Base-by-base conservation (phyloP, 1,140 invertebrate species). In the Drosophila fuyamai region DNA sequence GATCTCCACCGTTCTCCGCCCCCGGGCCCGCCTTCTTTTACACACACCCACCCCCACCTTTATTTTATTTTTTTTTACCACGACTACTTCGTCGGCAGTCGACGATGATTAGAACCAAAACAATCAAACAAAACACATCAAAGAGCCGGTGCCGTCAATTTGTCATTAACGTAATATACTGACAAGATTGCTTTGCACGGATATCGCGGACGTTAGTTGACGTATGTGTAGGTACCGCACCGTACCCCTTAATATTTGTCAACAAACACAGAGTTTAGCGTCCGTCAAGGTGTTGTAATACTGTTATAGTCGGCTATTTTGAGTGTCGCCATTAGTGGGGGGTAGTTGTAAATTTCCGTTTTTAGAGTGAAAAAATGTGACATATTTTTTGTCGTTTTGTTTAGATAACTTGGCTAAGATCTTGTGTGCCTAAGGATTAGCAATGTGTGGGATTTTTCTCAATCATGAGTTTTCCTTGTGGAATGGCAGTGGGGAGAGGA, bases 111-210 rank as follows among this genome's bases (percentile, higher is more conserved):
- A 89, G 84, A 89, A 89, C 84, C 84, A 85, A 89, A 88, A 88
- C 84, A 88, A 88, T 88, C 83, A 88, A 88, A 89, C 84, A 89
- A 83, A 81, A 72, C 70, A 88, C 84, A 84, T 89, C 84, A 89
- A 89, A 89, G 74, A 51, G 53, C 51, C 65, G 76, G 58, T 51
- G 80, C 84, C 84, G 84, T 84, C 84, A 89, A 89, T 89, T 89
- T 89, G 84, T 89, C 84, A 89, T 89, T 89, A 89, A 89, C 84
- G 84, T 89, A 89, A 89, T 89, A 89, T 89, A 89, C 85, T 89
- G 84, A 89, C 84, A 89, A 89, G 84, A 90, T 89, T 89, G 84
- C 85, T 89, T 88, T 84, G 84, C 84, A 88, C 84, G 84, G 84
- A 89, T 83, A 83, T 88, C 74, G 82, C 62, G 35, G 36, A 51